These are phyloP conservation scores for Sceloporus undulatus DNA, from an alignment of 2,113 vertebrate species.

Conservation along the genomic window DNA sequence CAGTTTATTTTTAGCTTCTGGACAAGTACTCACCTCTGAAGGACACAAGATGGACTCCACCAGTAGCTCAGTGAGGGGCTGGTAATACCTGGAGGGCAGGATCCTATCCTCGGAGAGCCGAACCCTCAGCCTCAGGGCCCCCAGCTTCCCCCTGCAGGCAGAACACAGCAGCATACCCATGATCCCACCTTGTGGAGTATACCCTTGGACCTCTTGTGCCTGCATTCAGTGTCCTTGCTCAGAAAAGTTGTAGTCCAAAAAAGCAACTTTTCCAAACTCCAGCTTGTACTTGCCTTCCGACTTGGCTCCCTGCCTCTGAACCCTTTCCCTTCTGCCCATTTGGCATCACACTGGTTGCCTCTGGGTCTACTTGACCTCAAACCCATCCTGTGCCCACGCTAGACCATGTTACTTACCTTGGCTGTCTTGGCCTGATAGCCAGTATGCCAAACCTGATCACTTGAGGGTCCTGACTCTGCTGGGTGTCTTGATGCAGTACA, in stretches of 20 bases:
- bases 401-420: background rate
- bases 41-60: slow-evolving; percentile 83
- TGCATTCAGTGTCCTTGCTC: background rate
- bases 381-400: background rate
- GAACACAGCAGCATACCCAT: rapidly evolving
- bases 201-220: background rate
- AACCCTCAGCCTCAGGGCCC: slow-evolving; percentile 87
- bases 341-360: no score
- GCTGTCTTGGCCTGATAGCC: background rate
- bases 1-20: background rate
- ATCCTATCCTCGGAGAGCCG: slow-evolving; percentile 86
- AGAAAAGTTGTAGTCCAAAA: no score
- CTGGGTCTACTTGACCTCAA: background rate
- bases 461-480: background rate
- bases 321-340: background rate
- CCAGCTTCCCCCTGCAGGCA: slow-evolving; percentile 81
- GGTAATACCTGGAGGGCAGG: slow-evolving; percentile 83
- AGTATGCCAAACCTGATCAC: background rate
- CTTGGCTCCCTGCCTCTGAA: background rate
- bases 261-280: no score
- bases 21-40: slow-evolving; percentile 68
- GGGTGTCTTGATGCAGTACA: no score
- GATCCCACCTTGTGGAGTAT: background rate
- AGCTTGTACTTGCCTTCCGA: background rate
- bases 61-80: slow-evolving; percentile 87